phyloP scores from a whole-genome alignment of 2,113 vertebrate species.

The Speoplatyrhinus poulsoni region DNA sequence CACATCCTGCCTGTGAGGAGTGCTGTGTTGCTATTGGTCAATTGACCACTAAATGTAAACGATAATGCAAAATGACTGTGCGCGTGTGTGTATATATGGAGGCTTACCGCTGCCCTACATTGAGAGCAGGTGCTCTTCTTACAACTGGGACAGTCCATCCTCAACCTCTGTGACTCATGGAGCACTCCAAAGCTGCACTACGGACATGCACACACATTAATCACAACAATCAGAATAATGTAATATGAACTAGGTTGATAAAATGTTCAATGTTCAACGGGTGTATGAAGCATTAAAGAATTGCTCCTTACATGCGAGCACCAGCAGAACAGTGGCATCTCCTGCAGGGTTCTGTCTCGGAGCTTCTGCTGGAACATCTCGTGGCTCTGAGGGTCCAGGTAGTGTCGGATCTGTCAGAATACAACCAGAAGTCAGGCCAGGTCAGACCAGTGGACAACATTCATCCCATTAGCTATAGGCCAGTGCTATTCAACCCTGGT shows the following conservation, averaged over 20 bases:
- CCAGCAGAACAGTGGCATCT: slow-evolving; percentile 79
- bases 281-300: too few relatives aligned
- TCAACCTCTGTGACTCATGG: slow-evolving; percentile 71
- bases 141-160: slow-evolving; percentile 81
- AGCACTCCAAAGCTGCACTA: slow-evolving; percentile 80
- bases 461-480: not conserved
- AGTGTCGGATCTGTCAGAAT: slow-evolving; percentile 73
- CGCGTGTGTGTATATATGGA: slow-evolving; percentile 11
- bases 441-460: not conserved
- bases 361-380: slow-evolving; percentile 82
- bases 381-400: slow-evolving; percentile 69
- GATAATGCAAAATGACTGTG: slow-evolving; percentile 12
- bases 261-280: too few relatives aligned
- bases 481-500: not conserved
- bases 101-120: slow-evolving; percentile 76
- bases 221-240: not conserved
- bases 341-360: slow-evolving; percentile 74
- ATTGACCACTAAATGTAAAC: not conserved
- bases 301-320: slow-evolving; percentile 78
- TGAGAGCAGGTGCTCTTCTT: slow-evolving; percentile 78
- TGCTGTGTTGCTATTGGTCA: not conserved
- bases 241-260: not conserved
- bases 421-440: not conserved
- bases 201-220: slow-evolving; percentile 32
- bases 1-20: not conserved